phyloP scores from a whole-genome alignment of 2,113 vertebrate species.

The Bombycilla garrulus region DNA sequence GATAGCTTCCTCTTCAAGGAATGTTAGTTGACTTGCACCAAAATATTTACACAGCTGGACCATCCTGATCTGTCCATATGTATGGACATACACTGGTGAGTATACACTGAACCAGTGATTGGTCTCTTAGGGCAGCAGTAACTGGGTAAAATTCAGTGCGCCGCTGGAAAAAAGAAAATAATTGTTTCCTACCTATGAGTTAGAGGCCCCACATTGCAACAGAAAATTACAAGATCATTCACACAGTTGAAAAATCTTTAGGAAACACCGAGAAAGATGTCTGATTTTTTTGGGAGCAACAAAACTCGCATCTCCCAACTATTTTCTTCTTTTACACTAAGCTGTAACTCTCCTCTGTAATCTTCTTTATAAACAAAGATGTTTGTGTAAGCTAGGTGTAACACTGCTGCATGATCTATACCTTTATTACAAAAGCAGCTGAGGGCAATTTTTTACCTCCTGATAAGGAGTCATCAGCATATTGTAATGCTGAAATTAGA shows the following conservation, averaged over 20 bases:
- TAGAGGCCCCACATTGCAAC: background rate
- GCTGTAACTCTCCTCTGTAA: background rate
- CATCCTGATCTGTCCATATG: background rate
- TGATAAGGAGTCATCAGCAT: background rate
- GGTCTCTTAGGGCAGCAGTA: background rate
- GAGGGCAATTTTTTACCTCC: background rate
- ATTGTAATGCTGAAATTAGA: background rate
- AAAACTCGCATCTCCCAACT: background rate
- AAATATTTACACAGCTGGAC: background rate
- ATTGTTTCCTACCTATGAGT: background rate
- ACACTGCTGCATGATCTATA: background rate
- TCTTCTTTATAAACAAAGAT: background rate
- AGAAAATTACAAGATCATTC: background rate
- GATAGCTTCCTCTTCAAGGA: background rate
- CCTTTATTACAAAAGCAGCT: background rate
- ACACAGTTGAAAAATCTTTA: background rate
- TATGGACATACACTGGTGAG: too few relatives aligned
- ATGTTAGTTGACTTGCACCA: background rate
- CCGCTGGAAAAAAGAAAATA: background rate
- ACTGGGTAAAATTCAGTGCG: background rate
- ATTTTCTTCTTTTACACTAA: background rate
- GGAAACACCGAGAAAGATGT: background rate
- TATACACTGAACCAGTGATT: background rate
- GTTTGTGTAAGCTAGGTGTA: background rate
- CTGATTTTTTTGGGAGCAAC: background rate